Percentiles rank a stretch among this genome's conserved stretches.
phyloP scores from a whole-genome alignment of 2,797 vertebrate species.

The Pipistrellus nathusii region DNA sequence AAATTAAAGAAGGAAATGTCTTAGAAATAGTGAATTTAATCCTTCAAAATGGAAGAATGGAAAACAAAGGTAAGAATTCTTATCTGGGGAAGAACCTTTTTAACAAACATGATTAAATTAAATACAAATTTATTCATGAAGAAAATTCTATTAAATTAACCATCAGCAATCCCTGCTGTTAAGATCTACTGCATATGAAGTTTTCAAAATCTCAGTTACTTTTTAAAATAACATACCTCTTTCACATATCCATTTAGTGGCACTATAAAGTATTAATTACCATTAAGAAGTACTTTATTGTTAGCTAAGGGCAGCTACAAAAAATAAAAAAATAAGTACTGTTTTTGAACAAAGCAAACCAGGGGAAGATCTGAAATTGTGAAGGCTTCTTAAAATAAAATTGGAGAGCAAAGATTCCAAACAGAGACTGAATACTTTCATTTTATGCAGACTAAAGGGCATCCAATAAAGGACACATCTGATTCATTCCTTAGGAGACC shows the following conservation, averaged over 20 bases:
- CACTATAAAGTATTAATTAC: constrained; percentile 74
- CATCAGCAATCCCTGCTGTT: constrained; percentile 12
- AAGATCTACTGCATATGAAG: constrained; percentile 57
- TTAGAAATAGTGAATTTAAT: constrained; percentile 58
- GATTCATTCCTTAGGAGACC: constrained; percentile 59
- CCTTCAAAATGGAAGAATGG: neutral
- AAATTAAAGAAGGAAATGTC: constrained; percentile 61
- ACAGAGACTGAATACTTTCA: constrained; percentile 58
- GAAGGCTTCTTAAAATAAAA: constrained; percentile 80
- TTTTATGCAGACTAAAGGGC: constrained; percentile 69
- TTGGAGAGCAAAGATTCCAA: constrained; percentile 59
- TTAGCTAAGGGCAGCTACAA: constrained; percentile 62
- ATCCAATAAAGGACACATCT: constrained; percentile 63
- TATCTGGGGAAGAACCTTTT: constrained; percentile 73
- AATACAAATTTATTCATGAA: constrained; percentile 61
- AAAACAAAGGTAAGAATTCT: constrained; percentile 1
- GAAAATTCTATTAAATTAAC: constrained; percentile 75
- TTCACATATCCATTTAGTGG: constrained; percentile 63
- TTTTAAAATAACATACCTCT: neutral
- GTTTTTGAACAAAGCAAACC: constrained; percentile 74
- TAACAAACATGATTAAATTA: constrained; percentile 73
- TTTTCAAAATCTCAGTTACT: constrained; percentile 58
- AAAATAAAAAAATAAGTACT: constrained; percentile 69
- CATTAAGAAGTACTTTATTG: constrained; percentile 73
- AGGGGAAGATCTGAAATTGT: constrained; percentile 72